A percentile compares a stretch with the other conserved stretches of the same genome.
Evolutionary conservation across 2,113 vertebrate genomes (phyloP).

Genomic region (Pitta sordida): DNA sequence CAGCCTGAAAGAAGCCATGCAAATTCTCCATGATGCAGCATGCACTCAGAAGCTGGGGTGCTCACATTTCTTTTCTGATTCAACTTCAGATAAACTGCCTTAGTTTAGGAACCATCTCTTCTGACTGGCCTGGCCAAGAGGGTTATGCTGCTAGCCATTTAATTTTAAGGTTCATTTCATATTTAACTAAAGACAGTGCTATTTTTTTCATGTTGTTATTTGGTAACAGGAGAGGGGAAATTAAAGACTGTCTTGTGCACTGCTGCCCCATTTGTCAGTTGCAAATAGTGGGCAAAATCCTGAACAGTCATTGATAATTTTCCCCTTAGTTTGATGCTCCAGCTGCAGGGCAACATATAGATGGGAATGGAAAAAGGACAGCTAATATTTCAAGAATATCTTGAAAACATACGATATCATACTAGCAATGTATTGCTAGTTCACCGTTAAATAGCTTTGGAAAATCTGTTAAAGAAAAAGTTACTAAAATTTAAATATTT

Average conservation of each 20-base stretch:
- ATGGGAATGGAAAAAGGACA: background rate
- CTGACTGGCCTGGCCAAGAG: background rate
- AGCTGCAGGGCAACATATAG: background rate
- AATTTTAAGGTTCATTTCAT: background rate
- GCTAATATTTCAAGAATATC: background rate
- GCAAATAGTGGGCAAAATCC: background rate
- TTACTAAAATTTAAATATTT: background rate
- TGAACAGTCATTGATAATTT: background rate
- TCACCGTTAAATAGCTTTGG: background rate
- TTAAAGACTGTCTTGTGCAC: background rate
- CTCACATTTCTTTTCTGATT: background rate
- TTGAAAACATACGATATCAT: background rate
- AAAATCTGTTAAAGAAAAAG: background rate
- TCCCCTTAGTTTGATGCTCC: background rate
- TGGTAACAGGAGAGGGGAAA: accelerated
- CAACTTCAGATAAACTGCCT: background rate
- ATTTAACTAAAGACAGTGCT: background rate
- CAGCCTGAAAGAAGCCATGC: background rate
- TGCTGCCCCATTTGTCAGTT: background rate
- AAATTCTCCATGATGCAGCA: background rate
- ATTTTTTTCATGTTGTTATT: background rate
- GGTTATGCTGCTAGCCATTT: background rate
- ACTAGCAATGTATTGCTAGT: background rate
- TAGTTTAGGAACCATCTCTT: background rate
- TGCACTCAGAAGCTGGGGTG: background rate